phyloP scores from a whole-genome alignment of 2,888 invertebrate species.

The Drosophila anomalata region DNA sequence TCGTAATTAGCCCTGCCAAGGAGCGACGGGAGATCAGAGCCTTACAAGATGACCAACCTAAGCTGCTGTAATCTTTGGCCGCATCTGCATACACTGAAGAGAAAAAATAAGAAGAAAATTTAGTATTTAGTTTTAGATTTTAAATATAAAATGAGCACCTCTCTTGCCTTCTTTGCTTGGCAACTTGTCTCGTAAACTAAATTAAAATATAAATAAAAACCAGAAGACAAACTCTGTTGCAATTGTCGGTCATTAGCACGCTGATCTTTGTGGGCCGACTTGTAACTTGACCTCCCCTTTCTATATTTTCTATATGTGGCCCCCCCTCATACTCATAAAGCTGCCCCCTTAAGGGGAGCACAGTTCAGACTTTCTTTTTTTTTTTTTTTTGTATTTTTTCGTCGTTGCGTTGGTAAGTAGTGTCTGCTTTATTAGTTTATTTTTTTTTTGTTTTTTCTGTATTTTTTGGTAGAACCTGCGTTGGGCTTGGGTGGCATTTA shows the following conservation, averaged over 20 bases:
- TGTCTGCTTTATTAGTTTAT: conserved; percentile 36
- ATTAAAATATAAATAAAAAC: neutral
- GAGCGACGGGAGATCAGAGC: neutral
- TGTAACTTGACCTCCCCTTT: conserved; percentile 41
- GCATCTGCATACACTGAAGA: conserved; percentile 17
- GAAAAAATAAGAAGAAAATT: too few species aligned
- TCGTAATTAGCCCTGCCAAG: conserved; percentile 33
- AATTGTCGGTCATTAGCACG: conserved; percentile 49
- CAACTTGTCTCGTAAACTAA: conserved; percentile 15
- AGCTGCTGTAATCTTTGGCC: conserved; percentile 13
- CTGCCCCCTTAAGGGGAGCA: conserved; percentile 25
- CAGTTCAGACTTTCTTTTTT: conserved; percentile 43
- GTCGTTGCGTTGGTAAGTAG: conserved; percentile 68
- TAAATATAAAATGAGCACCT: too few species aligned
- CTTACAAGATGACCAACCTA: conserved; percentile 24
- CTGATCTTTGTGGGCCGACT: conserved; percentile 33
- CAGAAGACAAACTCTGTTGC: conserved; percentile 32
- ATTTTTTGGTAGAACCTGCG: neutral
- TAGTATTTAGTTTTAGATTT: too few species aligned
- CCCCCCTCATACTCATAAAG: conserved; percentile 16
- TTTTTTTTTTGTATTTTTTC: neutral
- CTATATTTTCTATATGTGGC: conserved; percentile 2
- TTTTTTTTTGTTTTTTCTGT: conserved; percentile 4
- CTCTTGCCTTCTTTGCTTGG: conserved; percentile 11
- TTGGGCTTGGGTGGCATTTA: conserved; percentile 10